Evolutionary conservation across 2,113 vertebrate species (phyloP).

Genomic region (Vulpes ferrilata): DNA sequence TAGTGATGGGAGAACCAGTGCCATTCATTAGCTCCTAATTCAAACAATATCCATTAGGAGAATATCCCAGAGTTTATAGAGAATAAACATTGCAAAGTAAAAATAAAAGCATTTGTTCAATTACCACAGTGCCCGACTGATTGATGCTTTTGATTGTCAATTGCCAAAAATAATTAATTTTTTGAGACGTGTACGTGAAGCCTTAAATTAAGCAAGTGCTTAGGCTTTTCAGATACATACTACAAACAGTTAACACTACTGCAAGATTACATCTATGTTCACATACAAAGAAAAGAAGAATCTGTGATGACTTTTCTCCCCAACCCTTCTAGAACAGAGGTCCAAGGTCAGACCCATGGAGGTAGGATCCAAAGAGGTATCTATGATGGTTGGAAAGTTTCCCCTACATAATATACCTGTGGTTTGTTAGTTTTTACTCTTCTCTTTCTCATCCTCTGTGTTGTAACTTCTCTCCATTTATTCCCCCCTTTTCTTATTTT

Average conservation of each 20-base stretch:
- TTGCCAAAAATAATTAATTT: not conserved
- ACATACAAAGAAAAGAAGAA: not conserved
- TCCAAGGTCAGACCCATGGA: not conserved
- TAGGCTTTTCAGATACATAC: not conserved
- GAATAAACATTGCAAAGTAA: not conserved
- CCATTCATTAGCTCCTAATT: not conserved
- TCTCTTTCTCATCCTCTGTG: not conserved
- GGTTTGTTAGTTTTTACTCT: not conserved
- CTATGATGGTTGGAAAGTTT: not conserved
- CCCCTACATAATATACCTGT: not conserved
- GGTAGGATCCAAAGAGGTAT: not conserved
- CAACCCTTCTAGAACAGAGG: not conserved
- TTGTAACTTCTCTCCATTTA: not conserved
- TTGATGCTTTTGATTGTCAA: not conserved
- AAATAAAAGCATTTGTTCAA: not conserved
- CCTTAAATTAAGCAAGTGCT: not conserved
- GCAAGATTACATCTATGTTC: not conserved
- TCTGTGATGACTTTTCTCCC: too few species aligned
- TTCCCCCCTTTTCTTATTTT: not conserved
- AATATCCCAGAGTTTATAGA: not conserved
- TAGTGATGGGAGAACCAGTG: not conserved
- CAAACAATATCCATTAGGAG: not conserved
- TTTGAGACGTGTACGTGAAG: not conserved
- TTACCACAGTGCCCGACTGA: not conserved
- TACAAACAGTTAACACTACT: not conserved